Conservation (phyloP, 1,140 invertebrate species). For the Drosophila fuyamai region DNA sequence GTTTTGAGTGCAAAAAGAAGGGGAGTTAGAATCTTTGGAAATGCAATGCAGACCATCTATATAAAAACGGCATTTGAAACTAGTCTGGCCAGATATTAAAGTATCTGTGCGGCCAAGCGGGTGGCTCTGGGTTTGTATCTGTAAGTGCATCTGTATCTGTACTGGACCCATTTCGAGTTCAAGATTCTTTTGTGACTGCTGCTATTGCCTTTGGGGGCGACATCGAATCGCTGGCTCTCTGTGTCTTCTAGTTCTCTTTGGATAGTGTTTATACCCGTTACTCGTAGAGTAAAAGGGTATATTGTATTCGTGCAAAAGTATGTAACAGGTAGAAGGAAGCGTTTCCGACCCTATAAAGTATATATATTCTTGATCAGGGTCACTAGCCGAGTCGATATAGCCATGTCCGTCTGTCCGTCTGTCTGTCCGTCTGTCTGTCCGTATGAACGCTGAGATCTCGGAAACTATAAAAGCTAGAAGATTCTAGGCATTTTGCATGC, state of each 20-base stretch:
- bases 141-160: constrained; percentile 37
- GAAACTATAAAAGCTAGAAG: no score
- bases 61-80: constrained; percentile 53
- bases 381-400: no score
- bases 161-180: constrained; percentile 61
- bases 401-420: no score
- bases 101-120: constrained; percentile 42
- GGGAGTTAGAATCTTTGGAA: constrained; percentile 21
- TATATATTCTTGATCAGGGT: no score
- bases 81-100: constrained; percentile 56
- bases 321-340: no score
- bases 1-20: constrained; percentile 32
- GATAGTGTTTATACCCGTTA: no score
- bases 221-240: constrained; percentile 17
- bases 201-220: constrained; percentile 21
- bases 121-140: constrained; percentile 28
- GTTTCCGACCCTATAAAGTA: no score
- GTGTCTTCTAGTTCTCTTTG: constrained; percentile 11
- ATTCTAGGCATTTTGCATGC: no score
- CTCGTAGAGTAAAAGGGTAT: no score
- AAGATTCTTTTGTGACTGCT: constrained; percentile 60
- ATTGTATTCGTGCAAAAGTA: no score
- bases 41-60: constrained; percentile 39
- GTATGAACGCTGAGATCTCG: no score
- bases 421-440: no score